phyloP scores from a whole-genome alignment of 2,888 invertebrate genomes.

The Eristalis tenax region DNA sequence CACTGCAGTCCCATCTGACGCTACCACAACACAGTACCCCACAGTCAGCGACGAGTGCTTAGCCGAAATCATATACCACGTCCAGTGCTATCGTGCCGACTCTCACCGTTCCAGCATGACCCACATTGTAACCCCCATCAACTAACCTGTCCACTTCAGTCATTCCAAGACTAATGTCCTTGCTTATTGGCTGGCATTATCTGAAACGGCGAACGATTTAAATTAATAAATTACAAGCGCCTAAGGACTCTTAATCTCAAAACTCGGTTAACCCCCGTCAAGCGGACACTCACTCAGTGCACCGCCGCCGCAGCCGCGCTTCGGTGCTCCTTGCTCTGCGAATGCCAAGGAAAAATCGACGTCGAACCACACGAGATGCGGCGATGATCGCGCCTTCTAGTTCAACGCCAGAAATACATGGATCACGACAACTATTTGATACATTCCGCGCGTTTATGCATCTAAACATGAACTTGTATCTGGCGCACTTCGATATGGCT shows the following conservation, averaged over 20 bases:
- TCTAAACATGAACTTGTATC: constrained; percentile 57
- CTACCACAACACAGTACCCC: too few relatives aligned
- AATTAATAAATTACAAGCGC: constrained; percentile 23
- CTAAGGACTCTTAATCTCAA: background rate
- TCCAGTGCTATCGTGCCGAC: background rate
- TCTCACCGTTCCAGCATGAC: background rate
- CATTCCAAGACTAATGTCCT: background rate
- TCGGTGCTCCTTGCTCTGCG: too few relatives aligned
- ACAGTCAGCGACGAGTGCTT: too few relatives aligned
- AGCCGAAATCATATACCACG: background rate
- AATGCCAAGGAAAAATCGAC: too few relatives aligned
- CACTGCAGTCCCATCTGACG: too few relatives aligned
- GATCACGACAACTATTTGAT: constrained; percentile 67
- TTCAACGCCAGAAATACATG: constrained; percentile 43
- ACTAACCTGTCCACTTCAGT: background rate
- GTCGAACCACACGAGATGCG: background rate
- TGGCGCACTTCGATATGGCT: constrained; percentile 51
- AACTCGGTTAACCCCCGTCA: background rate
- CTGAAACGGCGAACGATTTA: constrained; percentile 2
- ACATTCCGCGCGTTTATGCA: constrained; percentile 53
- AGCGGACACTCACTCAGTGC: background rate
- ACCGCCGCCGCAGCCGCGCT: background rate
- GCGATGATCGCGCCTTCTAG: constrained; percentile 12
- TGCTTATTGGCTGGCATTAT: constrained; percentile 11
- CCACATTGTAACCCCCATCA: background rate